A percentile compares a stretch with the other conserved stretches of the same genome.
phyloP scores from a whole-genome alignment of 2,113 vertebrate species.

The Megaceryle torquata region DNA sequence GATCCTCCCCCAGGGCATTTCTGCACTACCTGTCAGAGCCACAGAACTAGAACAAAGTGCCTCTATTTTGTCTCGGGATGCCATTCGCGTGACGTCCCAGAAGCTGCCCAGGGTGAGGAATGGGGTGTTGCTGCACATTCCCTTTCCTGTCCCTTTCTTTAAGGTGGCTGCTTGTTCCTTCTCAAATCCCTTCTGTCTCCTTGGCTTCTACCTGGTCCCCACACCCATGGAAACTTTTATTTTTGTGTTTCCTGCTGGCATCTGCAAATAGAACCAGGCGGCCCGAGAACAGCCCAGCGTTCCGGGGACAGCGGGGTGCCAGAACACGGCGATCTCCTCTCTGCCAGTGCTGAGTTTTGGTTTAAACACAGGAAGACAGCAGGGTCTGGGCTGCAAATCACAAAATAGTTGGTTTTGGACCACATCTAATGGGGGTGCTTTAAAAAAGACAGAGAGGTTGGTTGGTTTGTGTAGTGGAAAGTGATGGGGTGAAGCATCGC shows the following conservation, averaged over 20 bases:
- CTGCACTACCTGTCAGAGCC: background rate
- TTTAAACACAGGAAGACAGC: background rate
- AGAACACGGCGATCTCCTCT: background rate
- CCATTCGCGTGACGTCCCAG: background rate
- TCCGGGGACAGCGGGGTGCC: background rate
- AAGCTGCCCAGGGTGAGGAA: background rate
- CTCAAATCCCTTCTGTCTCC: background rate
- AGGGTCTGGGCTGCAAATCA: background rate
- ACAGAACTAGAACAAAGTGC: background rate
- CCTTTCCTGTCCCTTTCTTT: background rate
- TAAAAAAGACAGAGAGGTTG: rapidly evolving
- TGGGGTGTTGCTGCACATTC: background rate
- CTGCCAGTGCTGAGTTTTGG: background rate
- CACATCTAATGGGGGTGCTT: background rate
- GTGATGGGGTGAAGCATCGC: background rate
- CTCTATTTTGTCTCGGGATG: background rate
- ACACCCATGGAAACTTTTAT: conserved; percentile 8
- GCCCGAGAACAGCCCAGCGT: background rate
- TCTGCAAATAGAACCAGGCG: rapidly evolving
- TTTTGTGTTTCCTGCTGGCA: background rate
- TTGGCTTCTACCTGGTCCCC: background rate
- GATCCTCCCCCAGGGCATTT: background rate
- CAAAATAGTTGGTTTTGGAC: background rate
- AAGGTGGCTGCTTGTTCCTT: background rate
- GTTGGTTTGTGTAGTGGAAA: background rate